phyloP scores from a whole-genome alignment of 2,797 vertebrate species.

The Babyrousa celebensis region DNA sequence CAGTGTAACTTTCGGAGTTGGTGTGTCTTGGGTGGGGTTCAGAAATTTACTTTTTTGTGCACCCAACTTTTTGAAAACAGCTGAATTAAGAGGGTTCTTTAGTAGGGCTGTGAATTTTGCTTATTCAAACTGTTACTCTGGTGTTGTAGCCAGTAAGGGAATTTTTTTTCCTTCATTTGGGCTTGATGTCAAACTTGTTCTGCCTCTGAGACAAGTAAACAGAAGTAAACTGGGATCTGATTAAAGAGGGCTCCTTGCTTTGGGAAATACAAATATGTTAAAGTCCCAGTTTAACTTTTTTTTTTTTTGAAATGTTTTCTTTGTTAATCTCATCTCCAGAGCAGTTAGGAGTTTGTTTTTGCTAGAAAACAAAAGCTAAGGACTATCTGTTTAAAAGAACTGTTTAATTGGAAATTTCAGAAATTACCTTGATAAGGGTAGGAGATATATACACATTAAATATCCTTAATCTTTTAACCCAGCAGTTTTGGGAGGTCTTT shows the following conservation, averaged over 20 bases:
- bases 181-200: neutral
- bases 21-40: neutral
- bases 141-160: neutral
- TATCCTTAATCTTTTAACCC: neutral
- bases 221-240: neutral
- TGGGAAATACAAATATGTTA: neutral
- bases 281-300: neutral
- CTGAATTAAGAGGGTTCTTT: neutral
- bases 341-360: neutral
- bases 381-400: constrained; percentile 7
- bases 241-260: constrained; percentile 13
- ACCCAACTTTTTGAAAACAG: neutral
- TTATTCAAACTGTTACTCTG: neutral
- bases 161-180: constrained; percentile 22
- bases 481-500: neutral
- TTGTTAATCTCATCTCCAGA: constrained; percentile 1
- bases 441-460: neutral
- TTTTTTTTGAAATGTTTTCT: constrained; percentile 67
- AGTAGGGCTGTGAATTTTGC: neutral
- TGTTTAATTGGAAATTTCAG: neutral
- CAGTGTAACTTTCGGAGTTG: neutral
- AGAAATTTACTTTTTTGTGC: neutral
- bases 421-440: neutral
- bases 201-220: constrained; percentile 8
- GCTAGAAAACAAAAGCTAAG: constrained; percentile 5